Evolutionary conservation across 2,797 vertebrate species (phyloP), one percentile per base, ranked within the genome.

Genomic region (Spinibarbus caldwelli): DNA sequence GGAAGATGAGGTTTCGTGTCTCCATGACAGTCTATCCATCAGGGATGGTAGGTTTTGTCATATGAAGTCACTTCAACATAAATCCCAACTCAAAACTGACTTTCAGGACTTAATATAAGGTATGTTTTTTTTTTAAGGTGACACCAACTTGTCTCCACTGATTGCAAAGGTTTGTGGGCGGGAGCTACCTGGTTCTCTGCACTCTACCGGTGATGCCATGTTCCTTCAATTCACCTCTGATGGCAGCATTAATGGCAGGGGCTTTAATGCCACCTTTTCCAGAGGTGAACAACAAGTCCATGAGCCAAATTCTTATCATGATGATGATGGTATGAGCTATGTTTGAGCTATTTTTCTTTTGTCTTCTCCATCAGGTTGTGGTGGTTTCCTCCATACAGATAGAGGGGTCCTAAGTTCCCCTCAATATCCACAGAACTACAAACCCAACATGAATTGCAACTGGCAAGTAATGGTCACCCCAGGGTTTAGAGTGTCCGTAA

Each of bases 251-350:
- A 93, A 47, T 0, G 91, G 95, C 14, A 88, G 89, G 80, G 98
- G 98, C 3, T 99, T 99, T 90, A 99, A 98, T 31, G 97, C 97
- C 17, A 96, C 97, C 52, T 96, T 96, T 88, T 95, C 98, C 71
- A 97, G 93, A 95, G 96, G 98, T 98, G 93, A 94, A 91, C 52
- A 21, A 8, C 6, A 71, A 66, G n/a, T 62, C 23, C 10, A 41
- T 80, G 66, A 67, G 77, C 10, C 23, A 78, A 15, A 6, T 59
- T 72, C 19, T 66, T 47, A 62, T 82, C 59, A 78, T 29, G 34
- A 67, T n/a, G 6, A 5, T 72, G 43, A n/a, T n/a, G n/a, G n/a
- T n/a, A n/a, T n/a, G n/a, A n/a, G n/a, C n/a, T n/a, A n/a, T n/a
- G 38, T 36, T 64, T 31, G 49, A 59, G 29, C n/a, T 70, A n/a